Conservation (phyloP, 1,140 invertebrate genomes). For the Drosophila obscura region DNA sequence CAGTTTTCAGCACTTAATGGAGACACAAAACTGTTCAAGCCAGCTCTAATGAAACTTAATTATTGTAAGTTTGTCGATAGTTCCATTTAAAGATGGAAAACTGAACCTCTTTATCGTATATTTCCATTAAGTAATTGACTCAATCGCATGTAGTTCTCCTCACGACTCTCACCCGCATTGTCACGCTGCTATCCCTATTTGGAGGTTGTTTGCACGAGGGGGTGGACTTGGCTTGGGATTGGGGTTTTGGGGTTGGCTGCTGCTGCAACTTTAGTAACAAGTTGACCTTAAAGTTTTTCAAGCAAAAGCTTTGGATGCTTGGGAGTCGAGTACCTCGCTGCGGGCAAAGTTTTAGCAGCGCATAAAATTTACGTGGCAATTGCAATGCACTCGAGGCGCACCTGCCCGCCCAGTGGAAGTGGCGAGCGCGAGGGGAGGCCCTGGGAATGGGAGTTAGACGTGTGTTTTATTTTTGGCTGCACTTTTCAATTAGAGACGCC, state of each 20-base stretch:
- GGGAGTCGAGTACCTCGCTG: conserved; percentile 28
- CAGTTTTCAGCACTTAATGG: too few species aligned
- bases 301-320: conserved; percentile 29
- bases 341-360: conserved; percentile 42
- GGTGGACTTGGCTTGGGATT: too few species aligned
- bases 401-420: conserved; percentile 38
- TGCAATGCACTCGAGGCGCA: conserved; percentile 54
- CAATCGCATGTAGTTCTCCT: too few species aligned
- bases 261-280: conserved; percentile 49
- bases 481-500: conserved; percentile 68
- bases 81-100: neutral
- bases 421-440: neutral
- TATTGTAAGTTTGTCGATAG: neutral
- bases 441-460: conserved; percentile 23
- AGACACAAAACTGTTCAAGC: too few species aligned
- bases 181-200: conserved; percentile 33
- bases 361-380: conserved; percentile 60
- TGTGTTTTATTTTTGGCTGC: conserved; percentile 58
- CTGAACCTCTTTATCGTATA: too few species aligned
- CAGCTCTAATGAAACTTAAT: neutral
- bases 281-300: conserved; percentile 63
- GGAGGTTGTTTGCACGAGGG: conserved; percentile 9
- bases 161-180: neutral
- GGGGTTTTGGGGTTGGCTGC: neutral
- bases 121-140: too few species aligned